phyloP scores from a whole-genome alignment of 2,797 vertebrate species.

The Neoniphon sammara region DNA sequence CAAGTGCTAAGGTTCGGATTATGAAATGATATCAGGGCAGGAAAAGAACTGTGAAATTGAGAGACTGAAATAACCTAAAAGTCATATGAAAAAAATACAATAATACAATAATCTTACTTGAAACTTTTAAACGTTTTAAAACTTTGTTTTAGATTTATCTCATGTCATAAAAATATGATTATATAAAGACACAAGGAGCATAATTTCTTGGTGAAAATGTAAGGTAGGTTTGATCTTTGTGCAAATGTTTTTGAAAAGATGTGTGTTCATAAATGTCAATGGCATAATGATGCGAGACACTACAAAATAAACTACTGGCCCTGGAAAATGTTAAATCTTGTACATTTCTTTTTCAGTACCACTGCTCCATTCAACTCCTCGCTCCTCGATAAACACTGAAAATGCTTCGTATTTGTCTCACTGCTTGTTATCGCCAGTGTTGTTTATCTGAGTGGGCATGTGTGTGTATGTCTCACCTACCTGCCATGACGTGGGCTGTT shows the following conservation, averaged over 20 bases:
- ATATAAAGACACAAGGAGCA: not conserved
- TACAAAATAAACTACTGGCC: not conserved
- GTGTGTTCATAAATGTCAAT: not conserved
- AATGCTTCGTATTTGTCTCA: conserved; percentile 21
- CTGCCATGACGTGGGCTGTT: conserved; percentile 96
- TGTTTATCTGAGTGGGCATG: not conserved
- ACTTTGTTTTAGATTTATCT: no score
- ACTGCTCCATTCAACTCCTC: conserved; percentile 1
- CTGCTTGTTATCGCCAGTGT: not conserved
- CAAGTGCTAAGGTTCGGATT: not conserved
- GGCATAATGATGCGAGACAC: not conserved
- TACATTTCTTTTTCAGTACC: not conserved
- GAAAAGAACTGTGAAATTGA: not conserved
- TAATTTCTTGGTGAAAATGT: not conserved
- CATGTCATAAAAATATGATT: not conserved
- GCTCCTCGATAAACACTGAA: not conserved
- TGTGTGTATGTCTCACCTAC: conserved; percentile 76
- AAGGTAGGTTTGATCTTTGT: not conserved
- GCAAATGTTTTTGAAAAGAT: not conserved
- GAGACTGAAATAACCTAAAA: no score
- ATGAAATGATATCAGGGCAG: not conserved
- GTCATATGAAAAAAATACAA: no score
- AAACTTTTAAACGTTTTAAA: not conserved
- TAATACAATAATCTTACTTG: not conserved
- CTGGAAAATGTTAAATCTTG: not conserved